Evolutionary conservation across 1,140 invertebrate genomes (phyloP).

Genomic region (Drosophila truncata): DNA sequence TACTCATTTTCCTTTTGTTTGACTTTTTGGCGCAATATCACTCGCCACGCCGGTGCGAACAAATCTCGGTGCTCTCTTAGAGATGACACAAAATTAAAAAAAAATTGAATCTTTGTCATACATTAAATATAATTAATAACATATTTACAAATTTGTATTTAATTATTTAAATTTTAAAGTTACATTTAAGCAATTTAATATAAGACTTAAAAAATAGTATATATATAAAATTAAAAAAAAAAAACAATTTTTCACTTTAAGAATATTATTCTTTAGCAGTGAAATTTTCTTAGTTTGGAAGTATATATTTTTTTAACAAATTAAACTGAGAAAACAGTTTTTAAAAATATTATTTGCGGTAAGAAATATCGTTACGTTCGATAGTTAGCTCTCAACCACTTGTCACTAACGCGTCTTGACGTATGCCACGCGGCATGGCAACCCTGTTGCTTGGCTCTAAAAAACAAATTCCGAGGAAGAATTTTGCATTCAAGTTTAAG

Average conservation of each 20-base stretch:
- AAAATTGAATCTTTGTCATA: not conserved
- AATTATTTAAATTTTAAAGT: too few species aligned
- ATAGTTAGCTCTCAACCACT: not conserved
- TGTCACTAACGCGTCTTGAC: conserved; percentile 8
- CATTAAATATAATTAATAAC: too few species aligned
- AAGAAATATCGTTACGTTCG: not conserved
- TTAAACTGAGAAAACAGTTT: not conserved
- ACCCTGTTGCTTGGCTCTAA: conserved; percentile 18
- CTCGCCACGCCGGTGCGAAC: conserved; percentile 33
- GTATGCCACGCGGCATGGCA: not conserved
- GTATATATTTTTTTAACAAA: too few species aligned
- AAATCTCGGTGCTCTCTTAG: not conserved
- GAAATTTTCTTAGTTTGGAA: not conserved
- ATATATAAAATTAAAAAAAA: not conserved
- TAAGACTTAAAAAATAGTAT: not conserved
- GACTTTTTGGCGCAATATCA: conserved; percentile 71
- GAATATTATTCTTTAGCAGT: not conserved
- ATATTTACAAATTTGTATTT: not conserved
- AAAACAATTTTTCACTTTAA: too few species aligned
- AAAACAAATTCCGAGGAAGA: conserved; percentile 5
- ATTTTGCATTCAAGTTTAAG: not conserved
- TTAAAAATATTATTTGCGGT: not conserved
- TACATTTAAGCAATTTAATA: not conserved
- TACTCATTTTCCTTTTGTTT: conserved; percentile 49
- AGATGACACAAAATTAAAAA: not conserved